Conservation (phyloP, 2,888 invertebrate species). For the Andricus curvator region DNA sequence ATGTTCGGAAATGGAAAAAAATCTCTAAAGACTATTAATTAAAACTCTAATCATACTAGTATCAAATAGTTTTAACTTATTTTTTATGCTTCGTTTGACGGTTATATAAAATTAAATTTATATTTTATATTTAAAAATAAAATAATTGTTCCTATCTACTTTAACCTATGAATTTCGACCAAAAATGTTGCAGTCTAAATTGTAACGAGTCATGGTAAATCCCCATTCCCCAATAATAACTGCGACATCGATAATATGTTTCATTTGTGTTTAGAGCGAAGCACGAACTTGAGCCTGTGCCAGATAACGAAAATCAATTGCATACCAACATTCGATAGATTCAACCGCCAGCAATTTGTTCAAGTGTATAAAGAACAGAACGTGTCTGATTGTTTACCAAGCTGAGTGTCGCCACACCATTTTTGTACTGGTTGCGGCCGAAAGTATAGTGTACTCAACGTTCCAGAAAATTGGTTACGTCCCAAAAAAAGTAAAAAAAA, state of each 20-base stretch:
- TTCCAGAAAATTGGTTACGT: constrained; percentile 43
- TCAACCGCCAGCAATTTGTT: constrained; percentile 26
- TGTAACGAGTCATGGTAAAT: neutral
- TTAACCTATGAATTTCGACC: too few relatives aligned
- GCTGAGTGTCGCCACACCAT: constrained; percentile 57
- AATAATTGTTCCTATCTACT: too few relatives aligned
- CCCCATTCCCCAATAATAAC: neutral
- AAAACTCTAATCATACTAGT: too few relatives aligned
- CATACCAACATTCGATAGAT: constrained; percentile 22
- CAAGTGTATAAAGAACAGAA: constrained; percentile 44
- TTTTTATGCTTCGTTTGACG: too few relatives aligned
- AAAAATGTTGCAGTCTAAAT: neutral
- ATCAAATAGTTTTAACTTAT: too few relatives aligned
- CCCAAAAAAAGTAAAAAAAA: neutral
- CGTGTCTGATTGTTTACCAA: constrained; percentile 56
- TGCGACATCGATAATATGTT: constrained; percentile 24
- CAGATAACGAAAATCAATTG: constrained; percentile 37
- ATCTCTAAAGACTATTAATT: too few relatives aligned
- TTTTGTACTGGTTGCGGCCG: constrained; percentile 54
- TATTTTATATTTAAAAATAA: too few relatives aligned
- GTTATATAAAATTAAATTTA: too few relatives aligned
- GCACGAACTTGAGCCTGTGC: constrained; percentile 32
- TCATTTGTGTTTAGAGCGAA: constrained; percentile 14
- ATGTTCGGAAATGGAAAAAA: too few relatives aligned
- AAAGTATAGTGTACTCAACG: constrained; percentile 52